A percentile compares a stretch with the other conserved stretches of the same genome.
Conservation (phyloP, 2,888 invertebrate species). For the Habrosyne pyritoides region DNA sequence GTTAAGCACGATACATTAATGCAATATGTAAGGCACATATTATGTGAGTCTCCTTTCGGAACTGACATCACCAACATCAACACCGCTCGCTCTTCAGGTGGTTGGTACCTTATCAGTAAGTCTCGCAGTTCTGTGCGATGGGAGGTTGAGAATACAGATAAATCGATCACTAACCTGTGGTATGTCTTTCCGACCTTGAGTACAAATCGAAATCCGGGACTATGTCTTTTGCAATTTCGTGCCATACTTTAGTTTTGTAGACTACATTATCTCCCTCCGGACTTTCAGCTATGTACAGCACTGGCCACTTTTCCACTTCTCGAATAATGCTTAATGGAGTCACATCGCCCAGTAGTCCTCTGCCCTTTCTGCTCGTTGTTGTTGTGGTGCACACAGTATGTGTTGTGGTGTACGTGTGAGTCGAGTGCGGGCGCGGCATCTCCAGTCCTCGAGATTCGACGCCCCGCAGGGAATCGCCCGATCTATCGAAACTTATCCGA, state of each 20-base stretch:
- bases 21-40: too few species aligned
- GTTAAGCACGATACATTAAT: too few species aligned
- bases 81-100: too few species aligned
- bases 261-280: conserved; percentile 38
- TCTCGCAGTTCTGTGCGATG: not conserved
- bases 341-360: conserved; percentile 47
- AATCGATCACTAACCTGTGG: conserved; percentile 27
- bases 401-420: too few species aligned
- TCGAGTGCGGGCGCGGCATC: too few species aligned
- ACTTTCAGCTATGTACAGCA: conserved; percentile 39
- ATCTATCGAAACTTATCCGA: too few species aligned
- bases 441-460: too few species aligned
- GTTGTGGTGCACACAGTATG: too few species aligned
- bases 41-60: too few species aligned
- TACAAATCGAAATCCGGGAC: conserved; percentile 39
- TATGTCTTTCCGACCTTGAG: conserved; percentile 28
- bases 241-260: conserved; percentile 44
- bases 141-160: not conserved
- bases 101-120: too few species aligned
- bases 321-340: conserved; percentile 49
- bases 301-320: conserved; percentile 53
- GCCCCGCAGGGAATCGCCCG: too few species aligned
- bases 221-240: conserved; percentile 41
- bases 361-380: conserved; percentile 24
- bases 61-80: too few species aligned